phyloP scores from a whole-genome alignment of 1,140 invertebrate species.

The Leptopilina boulardi region DNA sequence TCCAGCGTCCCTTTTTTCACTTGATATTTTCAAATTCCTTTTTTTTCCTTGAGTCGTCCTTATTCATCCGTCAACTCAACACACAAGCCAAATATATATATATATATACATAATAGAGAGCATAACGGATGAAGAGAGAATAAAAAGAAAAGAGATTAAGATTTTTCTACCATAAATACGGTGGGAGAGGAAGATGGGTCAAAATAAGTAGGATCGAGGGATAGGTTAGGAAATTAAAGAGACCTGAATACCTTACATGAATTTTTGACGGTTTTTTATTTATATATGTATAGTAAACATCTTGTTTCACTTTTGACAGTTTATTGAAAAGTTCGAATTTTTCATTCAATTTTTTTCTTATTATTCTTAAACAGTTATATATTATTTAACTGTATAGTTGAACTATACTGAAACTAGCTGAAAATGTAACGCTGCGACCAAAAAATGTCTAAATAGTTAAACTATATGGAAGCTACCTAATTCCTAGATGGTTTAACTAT shows the following conservation, averaged over 20 bases:
- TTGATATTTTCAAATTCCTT: background rate
- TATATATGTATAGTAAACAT: background rate
- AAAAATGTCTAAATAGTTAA: too few species aligned
- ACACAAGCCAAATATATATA: background rate
- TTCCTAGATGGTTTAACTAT: too few species aligned
- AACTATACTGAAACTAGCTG: too few species aligned
- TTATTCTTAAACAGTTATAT: too few species aligned
- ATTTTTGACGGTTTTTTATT: background rate
- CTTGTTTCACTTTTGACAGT: too few species aligned
- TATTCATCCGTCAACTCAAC: background rate
- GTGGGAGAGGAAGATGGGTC: background rate
- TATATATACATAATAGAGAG: background rate
- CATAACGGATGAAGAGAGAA: background rate
- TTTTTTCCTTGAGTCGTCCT: background rate
- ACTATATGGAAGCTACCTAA: too few species aligned
- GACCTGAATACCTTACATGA: background rate
- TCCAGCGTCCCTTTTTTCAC: slow-evolving; percentile 17
- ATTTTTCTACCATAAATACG: background rate
- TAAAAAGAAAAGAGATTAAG: slow-evolving; percentile 8
- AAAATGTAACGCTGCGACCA: too few species aligned
- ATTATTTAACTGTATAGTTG: too few species aligned
- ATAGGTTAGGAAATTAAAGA: background rate
- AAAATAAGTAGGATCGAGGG: background rate
- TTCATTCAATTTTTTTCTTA: too few species aligned
- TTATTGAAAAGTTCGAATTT: too few species aligned